A percentile compares a stretch with the other conserved stretches of the same genome.
phyloP scores from a whole-genome alignment of 2,888 invertebrate species.

The Clepsis dumicolana region DNA sequence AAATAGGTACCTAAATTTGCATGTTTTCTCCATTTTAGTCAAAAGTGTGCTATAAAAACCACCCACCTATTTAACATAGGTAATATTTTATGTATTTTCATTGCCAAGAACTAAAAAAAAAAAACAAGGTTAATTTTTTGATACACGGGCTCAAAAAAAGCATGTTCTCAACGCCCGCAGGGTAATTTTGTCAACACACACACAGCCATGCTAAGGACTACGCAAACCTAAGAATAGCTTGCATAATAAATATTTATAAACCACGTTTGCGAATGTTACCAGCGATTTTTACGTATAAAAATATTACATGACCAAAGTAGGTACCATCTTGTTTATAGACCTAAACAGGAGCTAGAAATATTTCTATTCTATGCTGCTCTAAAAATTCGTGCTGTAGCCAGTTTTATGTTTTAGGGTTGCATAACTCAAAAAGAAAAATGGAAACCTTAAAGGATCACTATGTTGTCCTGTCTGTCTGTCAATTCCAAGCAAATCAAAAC shows the following conservation, averaged over 20 bases:
- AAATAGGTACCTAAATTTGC: no score
- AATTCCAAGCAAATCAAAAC: no score
- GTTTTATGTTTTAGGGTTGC: conserved; percentile 20
- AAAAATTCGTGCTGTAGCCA: conserved; percentile 19
- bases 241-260: not conserved
- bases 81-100: no score
- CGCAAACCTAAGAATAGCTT: conserved; percentile 2
- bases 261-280: conserved; percentile 8
- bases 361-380: conserved; percentile 32
- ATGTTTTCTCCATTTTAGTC: no score
- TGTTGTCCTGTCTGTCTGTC: no score
- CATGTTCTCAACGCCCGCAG: not conserved
- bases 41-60: no score
- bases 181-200: not conserved
- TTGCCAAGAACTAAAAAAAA: no score
- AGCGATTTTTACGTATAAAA: conserved; percentile 27
- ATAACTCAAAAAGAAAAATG: no score
- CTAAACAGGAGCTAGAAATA: conserved; percentile 37
- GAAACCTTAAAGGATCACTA: no score
- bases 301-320: conserved; percentile 27
- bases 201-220: not conserved
- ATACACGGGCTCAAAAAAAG: no score
- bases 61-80: no score
- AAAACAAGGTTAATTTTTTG: no score
- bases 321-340: conserved; percentile 26